Base-by-base conservation (phyloP, 2,113 vertebrate species). In the Trichomycterus rosablanca region DNA sequence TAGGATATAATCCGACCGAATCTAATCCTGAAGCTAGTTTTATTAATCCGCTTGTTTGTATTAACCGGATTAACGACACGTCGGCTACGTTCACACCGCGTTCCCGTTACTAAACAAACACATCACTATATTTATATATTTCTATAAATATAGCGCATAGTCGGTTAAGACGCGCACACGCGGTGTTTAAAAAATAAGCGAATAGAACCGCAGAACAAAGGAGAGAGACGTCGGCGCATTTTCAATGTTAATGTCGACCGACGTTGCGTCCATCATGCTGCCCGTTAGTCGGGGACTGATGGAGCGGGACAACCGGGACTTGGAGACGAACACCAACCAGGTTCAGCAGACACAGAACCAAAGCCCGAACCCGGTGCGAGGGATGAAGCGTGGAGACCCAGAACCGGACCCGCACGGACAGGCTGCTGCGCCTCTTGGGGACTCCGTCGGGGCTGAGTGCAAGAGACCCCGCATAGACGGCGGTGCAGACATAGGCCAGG, bases 181-280 rank as follows among this genome's bases (percentile, higher is more conserved):
- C 3, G 5, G 37, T 14, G 37, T 5, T 5, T 2, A 39, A n/a
- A 23, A 14, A 19, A 18, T 11, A 43, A 7, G 5, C 18, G 3
- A 35, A 18, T 1, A 22, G 26, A 16, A 43, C 0, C 5, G 4
- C 9, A 16, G 15, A 43, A 24, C 32, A 18, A 9, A 46, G 12
- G 49, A 37, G 51, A 59, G 23, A 30, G 43, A 71, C 57, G 37
- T 71, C 64, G 46, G 66, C 51, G 71, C 56, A 75, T 78, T 81
- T 75, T 85, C 81, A 80, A 89, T 89, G 87, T 89, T 88, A 85
- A 89, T 89, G 87, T 89, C 87, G 83, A 87, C 84, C 82, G 85
- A 89, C 85, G 84, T 88, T 70, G 84, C 85, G 72, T 87, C 87
- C 66, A 85, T 89, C 67, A 88, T 89, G 86, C 75, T 89, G 74